phyloP scores from a whole-genome alignment of 2,797 vertebrate species.

The Sphaeramia orbicularis region DNA sequence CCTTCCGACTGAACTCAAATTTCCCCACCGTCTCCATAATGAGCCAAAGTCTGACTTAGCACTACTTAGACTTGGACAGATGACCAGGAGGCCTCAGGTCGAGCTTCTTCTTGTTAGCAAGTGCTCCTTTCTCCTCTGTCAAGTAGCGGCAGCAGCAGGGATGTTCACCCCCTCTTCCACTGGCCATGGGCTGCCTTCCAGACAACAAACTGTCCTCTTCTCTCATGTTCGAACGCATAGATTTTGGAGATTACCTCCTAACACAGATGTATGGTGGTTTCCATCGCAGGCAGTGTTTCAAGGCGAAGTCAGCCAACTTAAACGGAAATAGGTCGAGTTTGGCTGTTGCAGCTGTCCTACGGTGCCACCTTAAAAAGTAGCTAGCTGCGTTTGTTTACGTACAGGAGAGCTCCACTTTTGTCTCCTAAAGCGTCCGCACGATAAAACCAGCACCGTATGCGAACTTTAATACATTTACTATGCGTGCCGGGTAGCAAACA shows the following conservation, averaged over 20 bases:
- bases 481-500: neutral
- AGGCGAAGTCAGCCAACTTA: conserved; percentile 34
- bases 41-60: conserved; percentile 4
- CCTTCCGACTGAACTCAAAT: conserved; percentile 98
- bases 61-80: conserved; percentile 51
- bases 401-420: conserved; percentile 42
- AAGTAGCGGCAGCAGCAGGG: conserved; percentile 73
- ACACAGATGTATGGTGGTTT: conserved; percentile 1
- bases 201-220: conserved; percentile 66
- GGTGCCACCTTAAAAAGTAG: conserved; percentile 77
- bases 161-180: conserved; percentile 76
- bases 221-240: conserved; percentile 81
- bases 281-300: conserved; percentile 51
- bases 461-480: neutral
- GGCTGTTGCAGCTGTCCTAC: conserved; percentile 17
- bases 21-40: conserved; percentile 94
- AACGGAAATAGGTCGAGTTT: neutral
- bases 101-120: conserved; percentile 41
- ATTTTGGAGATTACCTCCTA: conserved; percentile 65
- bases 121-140: conserved; percentile 71
- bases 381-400: conserved; percentile 78
- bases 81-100: conserved; percentile 63
- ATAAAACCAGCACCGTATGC: neutral
- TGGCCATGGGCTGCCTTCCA: conserved; percentile 86
- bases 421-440: conserved; percentile 17